phyloP scores from a whole-genome alignment of 2,113 vertebrate species.

The human region GRCh38 chr20:6588001-6588500 shows the following conservation, averaged over 20 bases:
- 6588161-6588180: not conserved
- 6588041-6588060: not conserved
- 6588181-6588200: not conserved
- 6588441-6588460: not conserved
- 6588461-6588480: conserved; percentile 50
- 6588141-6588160: not conserved
- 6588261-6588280: not conserved
- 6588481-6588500: conserved; percentile 45
- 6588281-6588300: not conserved
- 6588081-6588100: not conserved
- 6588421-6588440: conserved; percentile 39
- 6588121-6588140: not conserved
- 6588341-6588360: conserved; percentile 61
- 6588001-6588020: not conserved
- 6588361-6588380: conserved; percentile 64
- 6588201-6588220: not conserved
- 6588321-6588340: not conserved
- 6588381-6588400: conserved; percentile 57
- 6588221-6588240: not conserved
- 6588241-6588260: not conserved
- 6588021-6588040: not conserved
- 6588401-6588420: conserved; percentile 54
- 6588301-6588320: not conserved
- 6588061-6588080: not conserved
- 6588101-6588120: not conserved